Percentiles rank a stretch among this genome's conserved stretches.
Evolutionary conservation across 2,888 invertebrate genomes (phyloP).

Genomic region (Yponomeuta cagnagella): DNA sequence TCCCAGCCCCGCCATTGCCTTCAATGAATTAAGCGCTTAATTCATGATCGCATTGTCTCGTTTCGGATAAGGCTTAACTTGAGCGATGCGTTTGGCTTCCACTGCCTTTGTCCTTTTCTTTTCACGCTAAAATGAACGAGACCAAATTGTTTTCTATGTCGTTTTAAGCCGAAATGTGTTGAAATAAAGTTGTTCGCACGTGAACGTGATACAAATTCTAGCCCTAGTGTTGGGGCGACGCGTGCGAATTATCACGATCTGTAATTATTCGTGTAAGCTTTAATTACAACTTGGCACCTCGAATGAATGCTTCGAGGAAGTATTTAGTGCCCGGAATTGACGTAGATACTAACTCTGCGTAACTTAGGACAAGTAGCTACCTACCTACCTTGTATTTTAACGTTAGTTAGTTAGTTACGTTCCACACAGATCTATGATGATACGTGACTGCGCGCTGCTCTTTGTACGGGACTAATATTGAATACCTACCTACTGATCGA

Average conservation of each 20-base stretch:
- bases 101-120: background rate
- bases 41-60: slow-evolving; percentile 19
- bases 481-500: too few species aligned
- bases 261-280: slow-evolving; percentile 17
- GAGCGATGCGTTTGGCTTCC: background rate
- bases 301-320: slow-evolving; percentile 12
- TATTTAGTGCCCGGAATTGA: background rate
- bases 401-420: background rate
- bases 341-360: background rate
- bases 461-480: too few species aligned
- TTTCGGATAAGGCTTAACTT: background rate
- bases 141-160: background rate
- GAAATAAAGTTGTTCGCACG: slow-evolving; percentile 12
- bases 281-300: slow-evolving; percentile 27
- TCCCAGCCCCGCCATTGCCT: slow-evolving; percentile 7
- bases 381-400: background rate
- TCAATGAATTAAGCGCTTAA: slow-evolving; percentile 33
- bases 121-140: background rate
- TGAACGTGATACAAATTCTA: slow-evolving; percentile 19
- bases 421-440: too few species aligned
- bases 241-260: slow-evolving; percentile 29
- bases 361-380: background rate
- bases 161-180: background rate
- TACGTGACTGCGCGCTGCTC: too few species aligned
- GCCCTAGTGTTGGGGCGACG: slow-evolving; percentile 22